Evolutionary conservation across 2,113 vertebrate species (phyloP).

Genomic region (Hylia prasina): DNA sequence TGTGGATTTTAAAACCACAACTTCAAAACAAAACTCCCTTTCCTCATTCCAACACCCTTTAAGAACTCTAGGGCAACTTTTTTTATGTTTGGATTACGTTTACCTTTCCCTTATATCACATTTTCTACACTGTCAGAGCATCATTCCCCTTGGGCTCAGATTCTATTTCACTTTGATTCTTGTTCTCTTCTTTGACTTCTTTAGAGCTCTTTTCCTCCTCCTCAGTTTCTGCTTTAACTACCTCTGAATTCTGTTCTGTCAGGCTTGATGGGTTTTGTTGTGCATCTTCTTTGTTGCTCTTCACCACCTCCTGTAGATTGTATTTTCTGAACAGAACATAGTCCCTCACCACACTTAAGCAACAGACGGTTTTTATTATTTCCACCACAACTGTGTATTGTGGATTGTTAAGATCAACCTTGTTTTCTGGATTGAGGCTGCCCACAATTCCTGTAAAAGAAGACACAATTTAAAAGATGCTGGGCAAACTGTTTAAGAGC

Average conservation of each 20-base stretch:
- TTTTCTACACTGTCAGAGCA: background rate
- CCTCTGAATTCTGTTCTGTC: background rate
- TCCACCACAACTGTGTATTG: constrained; percentile 91
- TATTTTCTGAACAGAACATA: constrained; percentile 90
- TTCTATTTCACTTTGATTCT: background rate
- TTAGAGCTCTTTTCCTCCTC: background rate
- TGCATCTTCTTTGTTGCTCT: constrained; percentile 63
- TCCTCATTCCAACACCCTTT: background rate
- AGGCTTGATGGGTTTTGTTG: background rate
- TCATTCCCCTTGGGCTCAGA: constrained; percentile 28
- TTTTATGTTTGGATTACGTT: background rate
- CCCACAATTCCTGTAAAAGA: constrained; percentile 82
- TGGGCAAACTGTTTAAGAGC: background rate
- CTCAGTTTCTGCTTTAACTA: background rate
- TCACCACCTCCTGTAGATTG: constrained; percentile 92
- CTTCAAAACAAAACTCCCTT: background rate
- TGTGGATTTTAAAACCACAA: background rate
- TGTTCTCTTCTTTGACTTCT: constrained; percentile 26
- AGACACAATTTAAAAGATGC: background rate
- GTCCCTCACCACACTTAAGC: constrained; percentile 90
- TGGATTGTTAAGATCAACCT: constrained; percentile 89
- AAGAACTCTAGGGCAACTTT: background rate
- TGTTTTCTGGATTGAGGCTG: constrained; percentile 90
- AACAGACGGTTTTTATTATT: constrained; percentile 93
- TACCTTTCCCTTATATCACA: background rate